Base-by-base conservation (phyloP, 2,797 vertebrate species). In the Enteromius afrohamiltoni region DNA sequence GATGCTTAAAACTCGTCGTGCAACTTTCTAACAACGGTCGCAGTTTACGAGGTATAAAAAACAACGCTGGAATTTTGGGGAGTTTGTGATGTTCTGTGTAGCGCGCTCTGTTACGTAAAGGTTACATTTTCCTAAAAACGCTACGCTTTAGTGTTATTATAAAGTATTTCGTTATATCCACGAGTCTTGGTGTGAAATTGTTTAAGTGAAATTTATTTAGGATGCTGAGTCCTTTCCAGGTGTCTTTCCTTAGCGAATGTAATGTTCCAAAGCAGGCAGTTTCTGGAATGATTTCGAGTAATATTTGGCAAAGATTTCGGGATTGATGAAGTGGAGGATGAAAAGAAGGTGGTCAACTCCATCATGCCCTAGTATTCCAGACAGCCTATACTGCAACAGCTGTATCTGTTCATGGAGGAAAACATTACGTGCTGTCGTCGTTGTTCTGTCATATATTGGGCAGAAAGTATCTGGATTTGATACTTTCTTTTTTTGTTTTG, bases 291-390 rank as follows among this genome's bases (percentile, higher is more conserved):
- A 19, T 34, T 26, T 31, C 6, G n/a, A 45, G n/a, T 42, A 45
- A 58, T 29, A 5, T 68, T 65, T 34, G 19, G 42, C 51, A 64
- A 82, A 53, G 14, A 67, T 75, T 47, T 47, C 16, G 17, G 68
- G 37, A 75, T 3, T 67, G 45, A 37, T 64, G 73, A 49, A n/a
- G 31, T 49, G 68, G 65, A 26, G 47, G 34, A 84, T 82, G 60
- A 82, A 86, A 86, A 77, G 87, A 78, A 78, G 81, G 88, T 85
- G 79, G 60, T 85, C 58, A 93, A 93, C 95, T 94, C 95, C 95
- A 96, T 95, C 95, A 94, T 94, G 94, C 89, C 95, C 95, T 95
- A 93, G 95, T 92, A 95, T 95, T 96, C 93, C 93, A 91, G 91
- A 92, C 90, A 95, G 94, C 86, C 94, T 94, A 92, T 85, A 65